Conservation (phyloP, 2,888 invertebrate genomes). For the Anaspis maculata region DNA sequence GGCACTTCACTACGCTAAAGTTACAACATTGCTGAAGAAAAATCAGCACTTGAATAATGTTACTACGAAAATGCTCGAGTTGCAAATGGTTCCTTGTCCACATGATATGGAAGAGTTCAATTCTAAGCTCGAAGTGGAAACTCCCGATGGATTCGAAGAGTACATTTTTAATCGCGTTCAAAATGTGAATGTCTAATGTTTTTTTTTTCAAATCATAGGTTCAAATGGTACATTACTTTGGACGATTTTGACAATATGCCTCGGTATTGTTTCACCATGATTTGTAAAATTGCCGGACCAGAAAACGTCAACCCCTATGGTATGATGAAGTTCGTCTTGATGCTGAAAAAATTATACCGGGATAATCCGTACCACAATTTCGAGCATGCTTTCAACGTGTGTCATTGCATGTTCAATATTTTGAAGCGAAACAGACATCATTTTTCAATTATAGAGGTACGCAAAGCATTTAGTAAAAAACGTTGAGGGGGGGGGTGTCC, state of each 20-base stretch:
- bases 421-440: slow-evolving; percentile 40
- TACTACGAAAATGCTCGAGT: not conserved
- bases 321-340: slow-evolving; percentile 45
- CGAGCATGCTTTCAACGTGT: slow-evolving; percentile 55
- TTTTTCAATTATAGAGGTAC: slow-evolving; percentile 21
- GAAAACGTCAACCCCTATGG: slow-evolving; percentile 37
- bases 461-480: too few relatives aligned
- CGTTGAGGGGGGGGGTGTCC: too few relatives aligned
- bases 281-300: slow-evolving; percentile 43
- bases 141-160: slow-evolving; percentile 45
- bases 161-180: slow-evolving; percentile 20
- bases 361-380: slow-evolving; percentile 54
- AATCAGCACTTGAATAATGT: slow-evolving; percentile 21
- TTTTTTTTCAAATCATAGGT: too few relatives aligned
- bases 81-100: slow-evolving; percentile 48
- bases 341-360: slow-evolving; percentile 45
- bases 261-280: slow-evolving; percentile 47
- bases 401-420: slow-evolving; percentile 53
- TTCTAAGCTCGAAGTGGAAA: slow-evolving; percentile 39
- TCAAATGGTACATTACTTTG: slow-evolving; percentile 49
- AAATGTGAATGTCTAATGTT: not conserved
- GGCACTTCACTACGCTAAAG: slow-evolving; percentile 49
- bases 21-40: slow-evolving; percentile 44
- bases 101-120: slow-evolving; percentile 45
- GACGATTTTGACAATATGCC: slow-evolving; percentile 46